Evolutionary conservation across 2,113 vertebrate genomes (phyloP).

Genomic region (Columba livia): DNA sequence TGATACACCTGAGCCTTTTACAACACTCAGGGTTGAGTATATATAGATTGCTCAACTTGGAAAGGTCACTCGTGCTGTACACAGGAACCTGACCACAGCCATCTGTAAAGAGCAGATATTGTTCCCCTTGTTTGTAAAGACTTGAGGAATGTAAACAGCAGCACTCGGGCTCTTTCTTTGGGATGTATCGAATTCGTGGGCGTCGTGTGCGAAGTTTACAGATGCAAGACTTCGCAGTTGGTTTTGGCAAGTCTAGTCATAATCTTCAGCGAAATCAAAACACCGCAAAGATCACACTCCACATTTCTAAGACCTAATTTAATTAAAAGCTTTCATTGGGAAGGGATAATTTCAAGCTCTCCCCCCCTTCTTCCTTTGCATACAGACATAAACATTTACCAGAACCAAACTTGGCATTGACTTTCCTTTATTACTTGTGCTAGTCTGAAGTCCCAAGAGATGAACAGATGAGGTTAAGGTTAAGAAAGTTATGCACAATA

Average conservation of each 20-base stretch:
- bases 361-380: constrained; percentile 35
- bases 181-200: constrained; percentile 22
- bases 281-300: constrained; percentile 57
- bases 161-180: background rate
- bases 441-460: background rate
- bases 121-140: constrained; percentile 64
- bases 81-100: constrained; percentile 23
- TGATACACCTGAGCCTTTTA: constrained; percentile 29
- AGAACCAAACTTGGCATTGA: constrained; percentile 30
- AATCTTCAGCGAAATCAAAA: constrained; percentile 54
- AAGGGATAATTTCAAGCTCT: constrained; percentile 17
- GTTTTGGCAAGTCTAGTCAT: constrained; percentile 47
- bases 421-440: constrained; percentile 48
- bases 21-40: background rate
- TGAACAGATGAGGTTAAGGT: constrained; percentile 50
- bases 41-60: constrained; percentile 9
- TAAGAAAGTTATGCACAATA: constrained; percentile 63
- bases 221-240: background rate
- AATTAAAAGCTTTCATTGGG: constrained; percentile 51
- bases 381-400: constrained; percentile 63
- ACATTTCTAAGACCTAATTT: constrained; percentile 47
- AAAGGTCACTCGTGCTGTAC: constrained; percentile 38
- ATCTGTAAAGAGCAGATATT: constrained; percentile 62
- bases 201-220: background rate
- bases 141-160: constrained; percentile 64